A percentile compares a stretch with the other conserved stretches of the same genome.
Conservation (phyloP, 2,888 invertebrate species). For the Tetropium fuscum region DNA sequence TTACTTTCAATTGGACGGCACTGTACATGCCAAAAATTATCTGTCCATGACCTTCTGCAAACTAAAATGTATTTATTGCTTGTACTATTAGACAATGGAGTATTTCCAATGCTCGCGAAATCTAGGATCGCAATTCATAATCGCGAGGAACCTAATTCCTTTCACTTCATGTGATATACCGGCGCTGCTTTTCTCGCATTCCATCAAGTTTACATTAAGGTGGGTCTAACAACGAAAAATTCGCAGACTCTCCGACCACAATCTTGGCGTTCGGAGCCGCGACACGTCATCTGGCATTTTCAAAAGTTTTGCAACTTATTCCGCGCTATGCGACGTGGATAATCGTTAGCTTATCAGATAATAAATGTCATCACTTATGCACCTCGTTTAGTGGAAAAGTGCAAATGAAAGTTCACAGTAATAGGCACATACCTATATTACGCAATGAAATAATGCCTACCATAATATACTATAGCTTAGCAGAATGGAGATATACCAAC, state of each 20-base stretch:
- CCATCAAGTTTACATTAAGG: slow-evolving; percentile 3
- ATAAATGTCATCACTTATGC: slow-evolving; percentile 13
- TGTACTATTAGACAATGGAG: too few relatives aligned
- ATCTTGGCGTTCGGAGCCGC: not conserved
- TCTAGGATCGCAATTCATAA: slow-evolving; percentile 4
- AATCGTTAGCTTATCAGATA: slow-evolving; percentile 1
- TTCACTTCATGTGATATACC: slow-evolving; percentile 16
- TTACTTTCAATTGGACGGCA: too few relatives aligned
- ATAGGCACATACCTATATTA: not conserved
- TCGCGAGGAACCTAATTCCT: too few relatives aligned
- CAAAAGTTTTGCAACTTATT: slow-evolving; percentile 12
- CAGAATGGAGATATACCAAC: too few relatives aligned
- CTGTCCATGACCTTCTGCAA: too few relatives aligned
- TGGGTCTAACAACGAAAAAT: slow-evolving; percentile 8
- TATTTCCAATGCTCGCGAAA: not conserved
- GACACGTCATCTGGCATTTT: slow-evolving; percentile 16
- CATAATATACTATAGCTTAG: too few relatives aligned
- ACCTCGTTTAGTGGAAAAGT: slow-evolving; percentile 1
- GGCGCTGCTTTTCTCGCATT: not conserved
- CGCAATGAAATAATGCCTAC: slow-evolving; percentile 7
- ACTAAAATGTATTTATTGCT: too few relatives aligned
- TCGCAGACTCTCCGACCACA: not conserved
- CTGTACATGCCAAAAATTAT: too few relatives aligned
- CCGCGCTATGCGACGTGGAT: not conserved
- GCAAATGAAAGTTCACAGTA: slow-evolving; percentile 6